Percentiles rank a stretch among this genome's conserved stretches.
These are phyloP conservation scores for Coturnix japonica DNA, from an alignment of 2,113 vertebrate species.

Conservation along the genomic window DNA sequence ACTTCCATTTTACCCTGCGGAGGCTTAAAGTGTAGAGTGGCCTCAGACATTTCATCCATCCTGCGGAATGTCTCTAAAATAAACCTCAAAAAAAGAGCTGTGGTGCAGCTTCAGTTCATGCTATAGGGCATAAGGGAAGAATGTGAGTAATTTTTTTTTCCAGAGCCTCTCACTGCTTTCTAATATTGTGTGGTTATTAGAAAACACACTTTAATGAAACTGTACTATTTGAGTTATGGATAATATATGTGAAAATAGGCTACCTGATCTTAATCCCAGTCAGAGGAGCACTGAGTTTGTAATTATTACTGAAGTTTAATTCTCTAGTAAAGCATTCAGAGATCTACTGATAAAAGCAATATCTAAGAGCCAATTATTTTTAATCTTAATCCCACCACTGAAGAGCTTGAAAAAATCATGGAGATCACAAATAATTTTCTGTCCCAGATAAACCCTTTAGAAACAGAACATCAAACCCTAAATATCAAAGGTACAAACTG, in stretches of 20 bases:
- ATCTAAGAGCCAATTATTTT: neutral
- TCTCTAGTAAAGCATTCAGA: neutral
- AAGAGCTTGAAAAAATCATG: constrained; percentile 9
- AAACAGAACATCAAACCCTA: neutral
- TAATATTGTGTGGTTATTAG: constrained; percentile 22
- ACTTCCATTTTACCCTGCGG: neutral
- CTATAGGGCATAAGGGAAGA: neutral
- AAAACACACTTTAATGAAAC: constrained; percentile 49
- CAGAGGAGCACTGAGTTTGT: neutral
- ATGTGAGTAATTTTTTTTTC: neutral
- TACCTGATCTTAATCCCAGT: constrained; percentile 6
- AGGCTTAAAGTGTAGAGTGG: neutral
- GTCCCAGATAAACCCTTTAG: neutral
- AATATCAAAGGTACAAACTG: neutral
- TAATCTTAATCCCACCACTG: neutral
- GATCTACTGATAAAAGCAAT: neutral
- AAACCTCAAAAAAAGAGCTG: neutral
- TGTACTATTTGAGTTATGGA: constrained; percentile 34
- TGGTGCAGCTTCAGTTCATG: neutral
- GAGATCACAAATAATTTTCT: neutral
- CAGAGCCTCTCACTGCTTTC: neutral
- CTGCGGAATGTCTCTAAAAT: neutral
- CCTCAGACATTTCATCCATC: neutral
- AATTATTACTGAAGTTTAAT: constrained; percentile 11
- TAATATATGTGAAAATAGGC: constrained; percentile 34